Evolutionary conservation across 2,113 vertebrate species (phyloP).

Genomic region (Lophura nycthemera): DNA sequence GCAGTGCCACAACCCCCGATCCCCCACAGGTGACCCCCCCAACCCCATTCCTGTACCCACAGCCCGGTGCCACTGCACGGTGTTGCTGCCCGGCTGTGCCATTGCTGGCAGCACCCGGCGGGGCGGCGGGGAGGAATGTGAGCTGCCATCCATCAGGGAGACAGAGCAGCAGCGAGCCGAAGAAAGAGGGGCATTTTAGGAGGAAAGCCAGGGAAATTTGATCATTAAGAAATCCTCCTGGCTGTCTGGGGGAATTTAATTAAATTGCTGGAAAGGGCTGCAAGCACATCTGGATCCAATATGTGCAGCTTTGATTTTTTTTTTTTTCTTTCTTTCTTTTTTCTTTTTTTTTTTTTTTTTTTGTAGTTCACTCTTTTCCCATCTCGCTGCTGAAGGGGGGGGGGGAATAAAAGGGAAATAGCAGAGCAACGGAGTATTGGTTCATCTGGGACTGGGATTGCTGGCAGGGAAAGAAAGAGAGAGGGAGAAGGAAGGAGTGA

Average conservation of each 20-base stretch:
- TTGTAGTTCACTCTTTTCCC: too few relatives aligned
- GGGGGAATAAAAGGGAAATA: slow-evolving; percentile 60
- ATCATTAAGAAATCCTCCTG: slow-evolving; percentile 87
- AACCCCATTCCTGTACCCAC: background rate
- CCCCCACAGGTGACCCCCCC: background rate
- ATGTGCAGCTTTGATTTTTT: slow-evolving; percentile 81
- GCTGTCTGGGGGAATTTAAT: slow-evolving; percentile 89
- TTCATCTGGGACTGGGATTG: slow-evolving; percentile 73
- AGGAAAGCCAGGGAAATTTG: slow-evolving; percentile 85
- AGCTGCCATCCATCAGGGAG: slow-evolving; percentile 79
- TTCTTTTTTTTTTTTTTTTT: background rate
- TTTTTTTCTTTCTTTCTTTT: background rate
- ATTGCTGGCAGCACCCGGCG: too few relatives aligned
- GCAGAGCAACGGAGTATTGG: slow-evolving; percentile 56
- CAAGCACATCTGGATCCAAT: slow-evolving; percentile 88
- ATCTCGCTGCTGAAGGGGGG: too few relatives aligned
- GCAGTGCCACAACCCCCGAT: accelerated
- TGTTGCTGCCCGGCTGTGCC: background rate
- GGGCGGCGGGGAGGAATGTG: too few relatives aligned
- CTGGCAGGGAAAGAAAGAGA: slow-evolving; percentile 61
- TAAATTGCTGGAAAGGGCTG: slow-evolving; percentile 85
- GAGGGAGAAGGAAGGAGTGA: slow-evolving; percentile 31
- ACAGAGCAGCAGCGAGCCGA: slow-evolving; percentile 65
- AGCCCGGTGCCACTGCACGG: too few relatives aligned
- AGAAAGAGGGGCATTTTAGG: slow-evolving; percentile 74